A percentile compares a stretch with the other conserved stretches of the same genome.
Conservation (phyloP, 2,113 vertebrate genomes). For the Chunga burmeisteri region DNA sequence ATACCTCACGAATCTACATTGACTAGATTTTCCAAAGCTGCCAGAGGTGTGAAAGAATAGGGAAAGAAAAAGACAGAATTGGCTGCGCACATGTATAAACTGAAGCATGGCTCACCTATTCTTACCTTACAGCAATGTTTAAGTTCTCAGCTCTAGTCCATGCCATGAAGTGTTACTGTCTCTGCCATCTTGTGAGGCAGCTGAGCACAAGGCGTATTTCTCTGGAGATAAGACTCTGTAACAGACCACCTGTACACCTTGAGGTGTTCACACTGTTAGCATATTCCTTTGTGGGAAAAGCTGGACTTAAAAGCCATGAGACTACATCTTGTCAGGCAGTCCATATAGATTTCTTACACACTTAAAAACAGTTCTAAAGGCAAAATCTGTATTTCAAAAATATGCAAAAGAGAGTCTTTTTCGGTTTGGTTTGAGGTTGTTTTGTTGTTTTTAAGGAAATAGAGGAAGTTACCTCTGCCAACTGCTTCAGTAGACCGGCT, state of each 20-base stretch:
- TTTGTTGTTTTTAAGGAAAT: neutral
- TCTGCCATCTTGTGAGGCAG: neutral
- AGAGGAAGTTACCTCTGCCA: fast-evolving
- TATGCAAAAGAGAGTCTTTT: neutral
- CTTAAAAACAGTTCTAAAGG: neutral
- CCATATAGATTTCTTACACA: neutral
- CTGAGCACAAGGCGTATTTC: neutral
- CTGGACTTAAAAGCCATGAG: neutral
- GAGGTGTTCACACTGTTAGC: neutral
- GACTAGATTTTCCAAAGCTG: neutral
- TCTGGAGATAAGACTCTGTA: neutral
- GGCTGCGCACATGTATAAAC: neutral
- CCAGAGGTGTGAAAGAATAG: neutral
- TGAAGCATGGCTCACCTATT: neutral
- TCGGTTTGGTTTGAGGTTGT: neutral
- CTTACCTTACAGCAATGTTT: neutral
- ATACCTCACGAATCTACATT: neutral
- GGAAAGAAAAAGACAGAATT: neutral
- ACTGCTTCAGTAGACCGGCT: neutral
- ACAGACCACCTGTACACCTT: neutral
- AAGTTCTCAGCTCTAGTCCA: neutral
- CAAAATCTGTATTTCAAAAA: neutral
- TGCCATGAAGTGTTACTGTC: neutral
- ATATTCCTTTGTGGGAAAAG: neutral
- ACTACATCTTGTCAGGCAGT: neutral